A percentile compares a stretch with the other conserved stretches of the same genome.
These are phyloP conservation scores for Leuciscus waleckii DNA, from an alignment of 2,797 vertebrate species.

Conservation along the genomic window DNA sequence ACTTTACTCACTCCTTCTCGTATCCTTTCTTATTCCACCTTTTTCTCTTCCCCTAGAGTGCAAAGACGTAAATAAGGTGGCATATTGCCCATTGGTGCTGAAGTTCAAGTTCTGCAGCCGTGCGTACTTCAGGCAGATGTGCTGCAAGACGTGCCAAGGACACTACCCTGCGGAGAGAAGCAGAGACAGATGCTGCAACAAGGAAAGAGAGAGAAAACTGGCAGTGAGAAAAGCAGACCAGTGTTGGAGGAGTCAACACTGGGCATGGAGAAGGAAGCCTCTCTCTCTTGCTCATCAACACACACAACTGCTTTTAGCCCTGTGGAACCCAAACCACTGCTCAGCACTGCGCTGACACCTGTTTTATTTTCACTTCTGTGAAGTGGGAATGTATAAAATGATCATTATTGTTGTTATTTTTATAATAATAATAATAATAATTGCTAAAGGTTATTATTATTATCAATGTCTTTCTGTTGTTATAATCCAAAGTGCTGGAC, in stretches of 20 bases:
- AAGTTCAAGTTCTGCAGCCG: constrained; percentile 99
- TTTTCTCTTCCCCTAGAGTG: constrained; percentile 86
- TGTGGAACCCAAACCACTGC: constrained; percentile 96
- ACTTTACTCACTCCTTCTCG: constrained; percentile 11
- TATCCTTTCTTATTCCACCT: constrained; percentile 53
- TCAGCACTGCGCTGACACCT: constrained; percentile 91
- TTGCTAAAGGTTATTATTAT: constrained; percentile 73
- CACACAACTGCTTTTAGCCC: constrained; percentile 71
- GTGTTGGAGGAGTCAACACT: constrained; percentile 36
- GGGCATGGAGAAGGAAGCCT: constrained; percentile 49
- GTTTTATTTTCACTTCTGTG: constrained; percentile 98
- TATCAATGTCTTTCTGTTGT: constrained; percentile 65
- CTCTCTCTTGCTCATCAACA: constrained; percentile 30
- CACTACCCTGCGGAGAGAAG: constrained; percentile 81
- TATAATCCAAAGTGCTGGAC: constrained; percentile 97
- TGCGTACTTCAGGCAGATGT: constrained; percentile 99
- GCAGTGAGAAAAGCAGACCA: constrained; percentile 52
- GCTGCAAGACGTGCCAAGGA: constrained; percentile 99
- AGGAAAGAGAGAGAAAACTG: constrained; percentile 63
- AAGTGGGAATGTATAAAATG: constrained; percentile 90
- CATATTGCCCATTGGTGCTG: constrained; percentile 98
- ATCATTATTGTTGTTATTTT: constrained; percentile 80
- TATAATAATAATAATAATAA: constrained; percentile 85
- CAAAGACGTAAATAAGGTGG: constrained; percentile 99
- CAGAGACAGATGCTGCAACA: constrained; percentile 62